Percentiles rank a stretch among this genome's conserved stretches.
These are phyloP conservation scores for Pseudorhombus dupliciocellatus DNA, from an alignment of 2,113 vertebrate species.

Conservation along the genomic window DNA sequence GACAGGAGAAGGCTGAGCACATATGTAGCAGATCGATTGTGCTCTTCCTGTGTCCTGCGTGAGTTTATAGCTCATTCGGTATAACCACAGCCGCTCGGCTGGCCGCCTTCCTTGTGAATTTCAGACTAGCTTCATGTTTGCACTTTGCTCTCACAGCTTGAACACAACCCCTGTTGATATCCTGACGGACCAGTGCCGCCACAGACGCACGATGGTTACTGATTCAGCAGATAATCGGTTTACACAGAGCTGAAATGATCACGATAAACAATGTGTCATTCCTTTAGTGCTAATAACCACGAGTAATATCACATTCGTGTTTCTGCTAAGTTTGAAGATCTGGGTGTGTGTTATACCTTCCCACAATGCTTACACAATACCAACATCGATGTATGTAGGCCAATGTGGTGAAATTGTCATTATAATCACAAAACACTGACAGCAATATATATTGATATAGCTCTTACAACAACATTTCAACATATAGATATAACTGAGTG, in stretches of 20 bases:
- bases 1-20: constrained; percentile 11
- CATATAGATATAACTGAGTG: no score
- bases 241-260: background rate
- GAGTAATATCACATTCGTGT: background rate
- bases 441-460: background rate
- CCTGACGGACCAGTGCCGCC: background rate
- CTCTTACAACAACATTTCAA: no score
- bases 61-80: constrained; percentile 14
- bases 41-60: background rate
- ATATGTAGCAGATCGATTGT: constrained; percentile 17
- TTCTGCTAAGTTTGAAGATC: background rate
- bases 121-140: constrained; percentile 6
- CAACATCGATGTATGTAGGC: no score
- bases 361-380: no score
- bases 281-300: background rate
- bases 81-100: constrained; percentile 4
- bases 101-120: background rate
- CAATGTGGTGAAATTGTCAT: no score
- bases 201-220: background rate
- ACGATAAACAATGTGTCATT: background rate
- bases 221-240: background rate
- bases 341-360: no score
- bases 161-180: background rate
- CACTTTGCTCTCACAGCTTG: background rate
- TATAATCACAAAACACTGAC: background rate